Percentiles rank a stretch among this genome's conserved stretches.
Evolutionary conservation across 2,797 vertebrate species (phyloP).

Genomic region (Girardinus metallicus): DNA sequence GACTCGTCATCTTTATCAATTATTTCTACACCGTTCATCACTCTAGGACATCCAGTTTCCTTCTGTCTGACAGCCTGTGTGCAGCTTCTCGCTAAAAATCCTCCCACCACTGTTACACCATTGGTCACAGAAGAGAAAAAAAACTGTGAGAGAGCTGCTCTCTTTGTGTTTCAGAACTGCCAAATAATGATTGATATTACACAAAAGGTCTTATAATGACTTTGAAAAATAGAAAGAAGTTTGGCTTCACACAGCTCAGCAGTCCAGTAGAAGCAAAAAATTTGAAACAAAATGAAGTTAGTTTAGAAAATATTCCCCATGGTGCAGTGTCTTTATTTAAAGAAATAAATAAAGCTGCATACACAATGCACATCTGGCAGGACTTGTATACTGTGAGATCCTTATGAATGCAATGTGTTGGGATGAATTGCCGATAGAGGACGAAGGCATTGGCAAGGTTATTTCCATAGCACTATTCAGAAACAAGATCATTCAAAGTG

Average conservation of each 20-base stretch:
- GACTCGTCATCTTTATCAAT: neutral
- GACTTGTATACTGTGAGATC: neutral
- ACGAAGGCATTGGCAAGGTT: neutral
- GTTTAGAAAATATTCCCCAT: neutral
- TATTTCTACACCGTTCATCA: neutral
- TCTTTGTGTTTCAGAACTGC: conserved; percentile 6
- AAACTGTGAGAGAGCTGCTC: neutral
- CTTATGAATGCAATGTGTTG: neutral
- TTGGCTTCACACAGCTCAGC: neutral
- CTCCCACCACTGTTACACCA: neutral
- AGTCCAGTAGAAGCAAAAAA: neutral
- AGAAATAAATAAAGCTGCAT: neutral
- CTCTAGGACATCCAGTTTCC: conserved; percentile 1
- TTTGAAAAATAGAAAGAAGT: neutral
- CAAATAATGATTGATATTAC: conserved; percentile 5
- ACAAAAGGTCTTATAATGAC: conserved; percentile 1
- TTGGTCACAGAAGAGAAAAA: neutral
- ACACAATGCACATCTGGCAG: neutral
- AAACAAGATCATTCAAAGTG: neutral
- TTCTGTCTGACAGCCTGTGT: conserved; percentile 1
- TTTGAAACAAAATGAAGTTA: neutral
- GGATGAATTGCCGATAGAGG: neutral
- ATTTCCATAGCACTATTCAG: neutral
- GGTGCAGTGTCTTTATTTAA: neutral
- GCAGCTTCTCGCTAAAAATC: neutral